A percentile compares a stretch with the other conserved stretches of the same genome.
Evolutionary conservation across 2,888 invertebrate genomes (phyloP).

Genomic region (Keiferia lycopersicella): DNA sequence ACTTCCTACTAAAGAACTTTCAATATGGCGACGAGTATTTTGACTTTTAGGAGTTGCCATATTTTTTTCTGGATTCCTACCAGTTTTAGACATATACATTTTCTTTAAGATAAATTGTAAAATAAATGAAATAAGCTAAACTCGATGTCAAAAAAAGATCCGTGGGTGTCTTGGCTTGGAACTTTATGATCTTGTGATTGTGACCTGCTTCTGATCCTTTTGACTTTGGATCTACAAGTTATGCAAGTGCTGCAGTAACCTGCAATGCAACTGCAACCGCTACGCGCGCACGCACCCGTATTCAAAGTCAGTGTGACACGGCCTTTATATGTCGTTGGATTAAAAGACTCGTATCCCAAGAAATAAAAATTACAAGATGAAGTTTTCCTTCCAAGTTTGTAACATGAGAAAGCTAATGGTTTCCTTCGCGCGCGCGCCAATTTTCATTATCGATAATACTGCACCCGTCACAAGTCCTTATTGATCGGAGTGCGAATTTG

Average conservation of each 20-base stretch:
- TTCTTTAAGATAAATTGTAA: not conserved
- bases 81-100: not conserved
- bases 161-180: no score
- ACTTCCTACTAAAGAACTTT: slow-evolving; percentile 74
- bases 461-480: slow-evolving; percentile 50
- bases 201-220: no score
- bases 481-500: slow-evolving; percentile 60
- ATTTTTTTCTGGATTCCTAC: not conserved
- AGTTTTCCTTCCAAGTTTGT: slow-evolving; percentile 41
- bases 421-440: slow-evolving; percentile 74
- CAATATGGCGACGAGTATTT: slow-evolving; percentile 74
- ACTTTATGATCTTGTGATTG: no score
- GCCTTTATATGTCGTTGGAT: not conserved
- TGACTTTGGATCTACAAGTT: no score
- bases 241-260: no score
- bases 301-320: not conserved
- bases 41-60: slow-evolving; percentile 63
- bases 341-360: not conserved
- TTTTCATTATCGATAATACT: slow-evolving; percentile 65
- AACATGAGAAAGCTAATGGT: slow-evolving; percentile 47
- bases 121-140: not conserved
- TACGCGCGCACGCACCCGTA: no score
- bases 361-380: slow-evolving; percentile 26
- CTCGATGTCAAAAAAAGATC: no score
- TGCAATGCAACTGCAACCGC: not conserved